Evolutionary conservation across 2,888 invertebrate species (phyloP).

Genomic region (Cerceris ruficornis): DNA sequence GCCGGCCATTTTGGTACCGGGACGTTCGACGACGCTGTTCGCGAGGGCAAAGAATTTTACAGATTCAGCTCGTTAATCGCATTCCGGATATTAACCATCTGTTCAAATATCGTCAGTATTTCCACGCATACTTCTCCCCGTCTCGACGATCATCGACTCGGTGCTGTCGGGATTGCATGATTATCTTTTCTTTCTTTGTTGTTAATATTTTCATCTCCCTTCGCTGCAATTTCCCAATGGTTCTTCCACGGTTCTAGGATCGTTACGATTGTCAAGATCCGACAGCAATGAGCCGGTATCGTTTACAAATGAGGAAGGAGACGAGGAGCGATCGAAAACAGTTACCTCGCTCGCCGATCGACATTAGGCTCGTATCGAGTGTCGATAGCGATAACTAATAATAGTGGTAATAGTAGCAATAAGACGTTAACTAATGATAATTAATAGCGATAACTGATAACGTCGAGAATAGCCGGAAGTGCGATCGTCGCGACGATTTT

Average conservation of each 20-base stretch:
- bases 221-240: neutral
- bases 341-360: conserved; percentile 67
- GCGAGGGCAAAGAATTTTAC: conserved; percentile 26
- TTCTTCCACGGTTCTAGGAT: neutral
- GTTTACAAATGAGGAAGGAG: conserved; percentile 28
- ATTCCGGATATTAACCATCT: conserved; percentile 47
- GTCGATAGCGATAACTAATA: conserved; percentile 77
- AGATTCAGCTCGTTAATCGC: conserved; percentile 53
- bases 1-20: neutral
- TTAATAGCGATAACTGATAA: conserved; percentile 72
- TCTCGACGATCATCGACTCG: conserved; percentile 15
- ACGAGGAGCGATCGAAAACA: conserved; percentile 62
- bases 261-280: neutral
- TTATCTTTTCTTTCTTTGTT: neutral
- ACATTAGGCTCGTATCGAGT: conserved; percentile 69
- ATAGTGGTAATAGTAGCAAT: conserved; percentile 69
- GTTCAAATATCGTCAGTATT: conserved; percentile 42
- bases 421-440: conserved; percentile 68
- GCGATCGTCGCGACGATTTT: neutral
- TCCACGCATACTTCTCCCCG: conserved; percentile 44
- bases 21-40: conserved; percentile 16
- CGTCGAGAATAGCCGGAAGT: conserved; percentile 29
- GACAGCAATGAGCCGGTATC: neutral
- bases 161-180: neutral
- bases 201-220: neutral